These are phyloP conservation scores for Chloroceryle amazona DNA, from an alignment of 2,797 vertebrate genomes.

Conservation along the genomic window DNA sequence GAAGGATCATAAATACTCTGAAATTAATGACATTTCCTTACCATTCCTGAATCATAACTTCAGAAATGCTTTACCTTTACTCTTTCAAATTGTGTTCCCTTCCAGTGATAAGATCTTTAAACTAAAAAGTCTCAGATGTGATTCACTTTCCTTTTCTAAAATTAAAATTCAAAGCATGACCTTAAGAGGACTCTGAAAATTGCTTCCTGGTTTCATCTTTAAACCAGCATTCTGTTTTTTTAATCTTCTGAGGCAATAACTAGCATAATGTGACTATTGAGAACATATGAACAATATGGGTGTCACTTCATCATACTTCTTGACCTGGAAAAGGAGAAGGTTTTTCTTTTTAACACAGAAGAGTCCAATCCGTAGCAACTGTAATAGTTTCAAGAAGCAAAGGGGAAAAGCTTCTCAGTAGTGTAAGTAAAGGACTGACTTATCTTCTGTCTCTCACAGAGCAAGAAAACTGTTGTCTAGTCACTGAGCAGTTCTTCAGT, in stretches of 20 bases:
- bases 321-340: not conserved
- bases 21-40: not conserved
- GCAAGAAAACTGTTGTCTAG: not conserved
- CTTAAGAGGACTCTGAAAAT: not conserved
- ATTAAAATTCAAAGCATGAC: constrained; percentile 22
- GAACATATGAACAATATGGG: not conserved
- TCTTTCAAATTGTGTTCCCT: not conserved
- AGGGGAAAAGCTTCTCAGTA: not conserved
- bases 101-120: not conserved
- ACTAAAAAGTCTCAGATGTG: not conserved
- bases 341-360: not conserved
- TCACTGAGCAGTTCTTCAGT: not conserved
- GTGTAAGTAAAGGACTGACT: not conserved
- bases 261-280: not conserved
- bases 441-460: not conserved
- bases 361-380: not conserved
- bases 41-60: not conserved
- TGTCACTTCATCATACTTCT: not conserved
- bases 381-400: not conserved
- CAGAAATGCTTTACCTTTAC: not conserved
- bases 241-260: not conserved
- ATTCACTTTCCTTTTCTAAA: not conserved
- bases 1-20: not conserved
- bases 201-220: constrained; percentile 2
- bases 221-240: not conserved